Conservation (phyloP, 2,797 vertebrate species). For the Nyctibius grandis region DNA sequence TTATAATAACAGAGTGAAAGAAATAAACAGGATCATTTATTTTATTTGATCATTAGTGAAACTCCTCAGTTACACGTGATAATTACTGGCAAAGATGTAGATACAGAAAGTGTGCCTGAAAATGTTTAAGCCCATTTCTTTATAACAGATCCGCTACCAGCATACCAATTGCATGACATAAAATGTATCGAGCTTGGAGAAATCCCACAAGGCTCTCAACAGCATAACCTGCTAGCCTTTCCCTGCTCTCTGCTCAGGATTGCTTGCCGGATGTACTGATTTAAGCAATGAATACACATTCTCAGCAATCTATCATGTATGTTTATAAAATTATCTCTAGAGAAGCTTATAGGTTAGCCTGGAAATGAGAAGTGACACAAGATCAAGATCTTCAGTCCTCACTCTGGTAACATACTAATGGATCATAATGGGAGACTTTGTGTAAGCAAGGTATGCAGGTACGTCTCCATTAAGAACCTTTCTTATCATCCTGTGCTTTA, state of each 20-base stretch:
- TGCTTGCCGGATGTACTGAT: background rate
- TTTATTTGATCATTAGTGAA: constrained; percentile 9
- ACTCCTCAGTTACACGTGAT: background rate
- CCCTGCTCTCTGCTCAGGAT: background rate
- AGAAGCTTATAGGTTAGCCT: background rate
- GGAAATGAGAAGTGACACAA: constrained; percentile 19
- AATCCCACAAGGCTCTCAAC: constrained; percentile 41
- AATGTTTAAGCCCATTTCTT: background rate
- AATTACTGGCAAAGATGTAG: constrained; percentile 18
- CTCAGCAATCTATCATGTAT: constrained; percentile 21
- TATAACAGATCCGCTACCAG: background rate
- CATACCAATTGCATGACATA: constrained; percentile 31
- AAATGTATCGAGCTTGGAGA: background rate
- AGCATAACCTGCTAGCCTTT: background rate
- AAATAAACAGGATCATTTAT: constrained; percentile 15
- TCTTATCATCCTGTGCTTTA: background rate
- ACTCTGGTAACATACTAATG: background rate
- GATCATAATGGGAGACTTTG: constrained; percentile 24
- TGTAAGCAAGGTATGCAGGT: background rate
- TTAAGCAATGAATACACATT: background rate
- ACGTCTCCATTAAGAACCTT: background rate
- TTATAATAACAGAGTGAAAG: background rate
- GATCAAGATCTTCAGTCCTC: constrained; percentile 25
- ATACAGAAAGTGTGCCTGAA: background rate
- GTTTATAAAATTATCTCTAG: constrained; percentile 36